Base-by-base conservation (phyloP, 2,113 vertebrate genomes). In the Carettochelys insculpta region DNA sequence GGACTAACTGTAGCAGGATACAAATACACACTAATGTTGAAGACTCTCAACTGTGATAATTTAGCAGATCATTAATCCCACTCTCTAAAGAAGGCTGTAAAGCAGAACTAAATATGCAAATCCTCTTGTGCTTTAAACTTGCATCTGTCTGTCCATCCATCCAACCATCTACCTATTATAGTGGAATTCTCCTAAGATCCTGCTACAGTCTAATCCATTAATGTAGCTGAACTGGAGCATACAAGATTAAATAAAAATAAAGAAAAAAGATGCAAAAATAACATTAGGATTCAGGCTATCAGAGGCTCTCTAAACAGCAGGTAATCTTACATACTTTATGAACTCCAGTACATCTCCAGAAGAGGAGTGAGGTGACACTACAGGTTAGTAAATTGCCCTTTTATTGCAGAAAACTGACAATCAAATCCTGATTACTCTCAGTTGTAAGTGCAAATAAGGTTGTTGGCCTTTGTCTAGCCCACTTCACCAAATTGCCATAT, bases 81-180 rank as follows among this genome's bases (percentile, higher is more conserved):
- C 92, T 97, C 95, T 96, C 92, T 95, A 97, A 96, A 97, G 96
- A 92, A 97, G 92, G 92, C 95, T 97, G 93, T 95, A 97, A 97
- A 97, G 95, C 97, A 97, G 96, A 97, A 97, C 96, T 97, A 97
- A 97, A 97, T 97, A 97, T 97, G 97, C 96, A 97, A 97, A 97
- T 97, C 96, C 96, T 95, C 96, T 95, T 87, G 94, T 91, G 94
- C 95, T 96, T 97, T 96, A 96, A 96, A 97, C 94, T 93, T 96
- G 96, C 95, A 97, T 97, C 96, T 96, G 97, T 97, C 94, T 96
- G 94, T 97, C 96, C 1, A 11, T 97, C 95, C 97, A 95, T 87
- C 92, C 88, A 95, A 43, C 93, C 91, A 95, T 94, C 95, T 96
- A 89, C 84, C 93, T 95, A 93, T 95, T 96, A 91, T 96, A 86